Evolutionary conservation across 2,797 vertebrate genomes (phyloP), one percentile per base, ranked within the genome.

Genomic region (Monodelphis domestica): DNA sequence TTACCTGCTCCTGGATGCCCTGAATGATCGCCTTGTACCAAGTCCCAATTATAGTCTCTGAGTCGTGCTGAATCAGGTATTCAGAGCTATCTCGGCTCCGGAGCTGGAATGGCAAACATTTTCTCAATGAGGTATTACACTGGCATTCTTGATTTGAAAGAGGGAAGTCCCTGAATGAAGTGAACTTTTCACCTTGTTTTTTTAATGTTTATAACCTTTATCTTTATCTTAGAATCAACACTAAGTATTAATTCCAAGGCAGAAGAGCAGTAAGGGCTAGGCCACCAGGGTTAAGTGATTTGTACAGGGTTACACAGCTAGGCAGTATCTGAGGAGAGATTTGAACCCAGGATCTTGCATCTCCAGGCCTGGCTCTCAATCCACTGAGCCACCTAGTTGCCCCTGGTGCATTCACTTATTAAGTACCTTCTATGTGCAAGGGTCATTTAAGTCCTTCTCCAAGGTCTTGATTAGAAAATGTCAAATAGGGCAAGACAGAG

Each of bases 31-130:
- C 99, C 78, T 98, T 98, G 89, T 98, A 96, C 99, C 99, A 99
- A 70, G 99, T 99, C 0, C 45, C 38, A 96, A 99, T 99, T 98
- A 99, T 99, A 97, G 98, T 99, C 93, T 99, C 99, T 0, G 99
- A 99, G 98, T 99, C 99, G 0, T 99, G 99, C 97, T 99, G 99
- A 96, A 99, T 99, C 97, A 99, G 98, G 96, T 99, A 99, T 96
- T 99, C 99, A 0, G 99, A 99, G 88, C 99, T 99, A 1, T 99
- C 99, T 1, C 98, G 98, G 0, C 99, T 99, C 97, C 97, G 99
- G 92, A 99, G 98, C 99, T 99, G 97, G 0, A 90, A 54, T 17
- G 30, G 96, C 59, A 91, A 90, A 0, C 21, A 84, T 84, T 84
- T 59, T 84, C 38, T 84, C 70, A 84, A 45, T 84, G 11, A 45